Conservation (phyloP, 2,797 vertebrate genomes). For the Oreonectes daqikongensis region DNA sequence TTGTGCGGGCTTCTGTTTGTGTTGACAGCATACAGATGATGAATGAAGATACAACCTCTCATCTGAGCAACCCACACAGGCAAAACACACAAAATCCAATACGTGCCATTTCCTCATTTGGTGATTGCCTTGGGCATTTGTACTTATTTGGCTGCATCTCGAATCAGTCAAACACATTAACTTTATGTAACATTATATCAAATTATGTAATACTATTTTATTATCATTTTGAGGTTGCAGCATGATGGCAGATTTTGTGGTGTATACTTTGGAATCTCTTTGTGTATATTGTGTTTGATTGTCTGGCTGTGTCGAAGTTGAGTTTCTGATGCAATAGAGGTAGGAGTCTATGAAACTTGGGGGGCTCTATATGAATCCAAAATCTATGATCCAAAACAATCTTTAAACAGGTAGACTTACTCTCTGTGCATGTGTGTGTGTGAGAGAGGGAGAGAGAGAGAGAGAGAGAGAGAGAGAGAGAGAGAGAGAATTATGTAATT, state of each 20-base stretch:
- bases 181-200: not conserved
- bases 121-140: constrained; percentile 18
- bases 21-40: constrained; percentile 53
- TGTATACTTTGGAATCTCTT: not conserved
- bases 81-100: constrained; percentile 7
- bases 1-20: constrained; percentile 51
- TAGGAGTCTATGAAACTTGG: constrained; percentile 55
- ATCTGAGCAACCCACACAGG: constrained; percentile 13
- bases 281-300: constrained; percentile 19
- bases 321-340: constrained; percentile 64
- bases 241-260: constrained; percentile 9
- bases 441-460: not conserved
- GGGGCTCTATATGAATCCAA: constrained; percentile 13
- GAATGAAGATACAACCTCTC: constrained; percentile 56
- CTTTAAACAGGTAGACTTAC: constrained; percentile 15
- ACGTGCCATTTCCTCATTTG: constrained; percentile 31
- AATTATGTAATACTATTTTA: not conserved
- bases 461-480: not conserved
- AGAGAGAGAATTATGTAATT: too few relatives aligned
- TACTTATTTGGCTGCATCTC: constrained; percentile 23
- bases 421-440: not conserved
- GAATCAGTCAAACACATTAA: not conserved
- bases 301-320: constrained; percentile 18
- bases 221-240: not conserved
- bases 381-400: constrained; percentile 29